Base-by-base conservation (phyloP, 2,888 invertebrate genomes). In the Drosophila melanocephala region DNA sequence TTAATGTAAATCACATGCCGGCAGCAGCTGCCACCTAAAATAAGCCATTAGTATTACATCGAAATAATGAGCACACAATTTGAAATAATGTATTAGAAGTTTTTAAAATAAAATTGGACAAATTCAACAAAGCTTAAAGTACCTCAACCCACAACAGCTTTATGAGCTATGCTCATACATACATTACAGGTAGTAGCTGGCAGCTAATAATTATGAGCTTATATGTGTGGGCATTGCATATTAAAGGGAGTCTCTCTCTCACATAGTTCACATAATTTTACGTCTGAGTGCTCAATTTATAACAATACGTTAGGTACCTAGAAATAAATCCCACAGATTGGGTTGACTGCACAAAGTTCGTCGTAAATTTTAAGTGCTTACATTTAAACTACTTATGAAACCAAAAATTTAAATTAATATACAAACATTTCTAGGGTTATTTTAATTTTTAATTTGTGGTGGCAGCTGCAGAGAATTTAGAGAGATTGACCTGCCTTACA, bases 261-360 rank as follows among this genome's bases (percentile, higher is more conserved):
- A 30, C 51, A 71, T 52, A 62, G 51, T 42, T 51, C 47, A 64
- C 61, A 57, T 26, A 2, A 26, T 32, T 84, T 82, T 78, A 75
- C 87, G 72, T 78, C 71, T 86, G 72, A 80, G 78, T 71, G 72
- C 82, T 64, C 76, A 77, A 53, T 68, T 75, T 66, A 16, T 5
- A 61, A 52, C n/a, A 22, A 32, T 28, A 12, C 1, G 19, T 22
- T 26, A n/a, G 12, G 10, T 42, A 5, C 5, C 32, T 19, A 16
- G 30, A 30, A 14, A 19, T 30, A 58, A 44, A 42, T n/a, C 5
- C 50, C 42, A 53, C 47, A 37, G 12, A n/a, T 35, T 60, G 42
- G 64, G 64, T 64, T 51, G 28, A 16, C 19, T 57, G 56, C 57
- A 57, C 44, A 72, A 33, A 57, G 61, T 53, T 59, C 5, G 35